Percentiles rank a stretch among this genome's conserved stretches.
Conservation (phyloP, 2,113 vertebrate species). For the Gymnorhina tibicen region DNA sequence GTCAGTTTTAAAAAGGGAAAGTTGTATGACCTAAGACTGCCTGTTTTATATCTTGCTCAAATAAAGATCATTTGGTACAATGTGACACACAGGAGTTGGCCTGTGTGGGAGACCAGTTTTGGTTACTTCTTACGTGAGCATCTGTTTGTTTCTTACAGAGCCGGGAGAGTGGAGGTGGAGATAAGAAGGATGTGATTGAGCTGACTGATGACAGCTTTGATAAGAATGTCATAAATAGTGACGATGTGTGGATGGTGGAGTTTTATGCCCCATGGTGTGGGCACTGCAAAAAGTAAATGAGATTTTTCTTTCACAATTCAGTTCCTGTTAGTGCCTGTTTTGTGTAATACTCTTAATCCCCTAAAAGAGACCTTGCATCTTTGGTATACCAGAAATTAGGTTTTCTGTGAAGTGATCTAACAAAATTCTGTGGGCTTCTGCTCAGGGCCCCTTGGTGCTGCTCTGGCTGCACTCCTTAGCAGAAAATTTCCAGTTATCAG, state of each 20-base stretch:
- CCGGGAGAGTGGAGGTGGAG: slow-evolving; percentile 66
- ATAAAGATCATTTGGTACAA: neutral
- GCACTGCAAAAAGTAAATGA: slow-evolving; percentile 95
- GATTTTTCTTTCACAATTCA: neutral
- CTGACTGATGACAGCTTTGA: slow-evolving; percentile 94
- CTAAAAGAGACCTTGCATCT: neutral
- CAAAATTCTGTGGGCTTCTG: neutral
- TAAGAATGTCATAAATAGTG: slow-evolving; percentile 80
- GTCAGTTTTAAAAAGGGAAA: neutral
- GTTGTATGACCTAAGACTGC: neutral
- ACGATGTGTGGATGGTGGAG: slow-evolving; percentile 92
- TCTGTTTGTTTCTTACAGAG: slow-evolving; percentile 62
- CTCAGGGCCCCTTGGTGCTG: neutral
- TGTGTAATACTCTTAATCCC: neutral
- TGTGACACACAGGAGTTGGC: neutral
- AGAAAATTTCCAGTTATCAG: neutral
- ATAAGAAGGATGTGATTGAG: slow-evolving; percentile 88
- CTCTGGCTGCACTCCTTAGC: neutral
- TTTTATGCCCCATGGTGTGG: slow-evolving; percentile 99
- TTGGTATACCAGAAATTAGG: neutral
- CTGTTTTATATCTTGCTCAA: neutral
- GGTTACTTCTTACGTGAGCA: neutral
- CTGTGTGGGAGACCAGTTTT: neutral
- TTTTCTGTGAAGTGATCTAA: neutral
- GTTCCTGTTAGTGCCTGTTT: neutral